Conservation (phyloP, 2,113 vertebrate genomes). For the Zapus hudsonius region DNA sequence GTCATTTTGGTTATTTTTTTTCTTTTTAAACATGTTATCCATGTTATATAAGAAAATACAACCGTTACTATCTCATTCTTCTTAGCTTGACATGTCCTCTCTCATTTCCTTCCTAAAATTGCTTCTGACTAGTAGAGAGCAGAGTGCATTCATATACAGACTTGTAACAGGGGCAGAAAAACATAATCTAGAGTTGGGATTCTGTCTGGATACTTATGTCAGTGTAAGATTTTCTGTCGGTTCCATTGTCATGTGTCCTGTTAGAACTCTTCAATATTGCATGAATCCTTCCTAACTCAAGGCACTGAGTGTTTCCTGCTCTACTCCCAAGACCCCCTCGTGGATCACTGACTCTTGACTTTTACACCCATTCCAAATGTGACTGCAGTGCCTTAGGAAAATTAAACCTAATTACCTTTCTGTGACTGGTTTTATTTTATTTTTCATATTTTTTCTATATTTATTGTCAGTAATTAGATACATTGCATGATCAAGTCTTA, state of each 20-base stretch:
- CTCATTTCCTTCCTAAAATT: neutral
- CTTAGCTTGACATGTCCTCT: neutral
- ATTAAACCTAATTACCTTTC: neutral
- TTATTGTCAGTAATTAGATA: no score
- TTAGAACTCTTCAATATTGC: neutral
- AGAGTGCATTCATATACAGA: neutral
- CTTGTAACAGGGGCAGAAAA: neutral
- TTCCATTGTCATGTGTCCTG: neutral
- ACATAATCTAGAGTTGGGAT: neutral
- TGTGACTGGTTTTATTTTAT: neutral
- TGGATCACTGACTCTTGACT: neutral
- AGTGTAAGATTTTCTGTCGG: neutral
- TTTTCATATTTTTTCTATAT: no score
- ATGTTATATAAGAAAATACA: neutral
- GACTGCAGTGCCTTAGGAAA: neutral
- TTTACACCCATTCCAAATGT: neutral
- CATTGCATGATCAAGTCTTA: no score
- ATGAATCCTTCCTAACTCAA: neutral
- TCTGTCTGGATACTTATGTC: neutral
- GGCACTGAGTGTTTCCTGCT: neutral
- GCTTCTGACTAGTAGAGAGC: neutral
- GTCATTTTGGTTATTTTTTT: neutral
- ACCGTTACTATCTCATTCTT: neutral
- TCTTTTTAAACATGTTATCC: neutral
- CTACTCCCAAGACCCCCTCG: rapidly evolving